A percentile compares a stretch with the other conserved stretches of the same genome.
Evolutionary conservation across 2,113 vertebrate genomes (phyloP).

Genomic region (Corvus cornix): DNA sequence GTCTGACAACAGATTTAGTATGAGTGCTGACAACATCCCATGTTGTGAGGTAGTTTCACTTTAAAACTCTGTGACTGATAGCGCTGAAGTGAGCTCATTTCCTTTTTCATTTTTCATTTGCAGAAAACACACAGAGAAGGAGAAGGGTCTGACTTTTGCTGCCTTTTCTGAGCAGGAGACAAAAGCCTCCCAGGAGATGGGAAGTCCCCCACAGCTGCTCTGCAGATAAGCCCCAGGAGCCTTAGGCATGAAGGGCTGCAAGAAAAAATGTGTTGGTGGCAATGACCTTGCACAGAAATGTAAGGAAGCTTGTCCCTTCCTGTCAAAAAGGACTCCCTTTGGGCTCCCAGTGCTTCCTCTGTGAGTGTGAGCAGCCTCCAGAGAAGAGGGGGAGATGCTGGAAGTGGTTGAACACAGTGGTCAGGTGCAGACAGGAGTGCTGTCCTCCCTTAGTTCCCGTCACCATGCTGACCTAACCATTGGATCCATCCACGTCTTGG

Average conservation of each 20-base stretch:
- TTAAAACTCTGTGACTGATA: not conserved
- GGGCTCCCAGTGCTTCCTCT: not conserved
- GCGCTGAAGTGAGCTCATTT: not conserved
- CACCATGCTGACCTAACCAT: not conserved
- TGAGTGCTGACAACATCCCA: not conserved
- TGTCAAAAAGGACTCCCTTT: not conserved
- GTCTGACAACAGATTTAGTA: not conserved
- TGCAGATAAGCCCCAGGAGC: not conserved
- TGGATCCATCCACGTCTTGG: not conserved
- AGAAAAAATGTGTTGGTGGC: not conserved
- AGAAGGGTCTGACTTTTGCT: not conserved
- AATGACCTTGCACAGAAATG: not conserved
- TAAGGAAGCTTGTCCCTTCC: not conserved
- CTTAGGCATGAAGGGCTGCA: not conserved
- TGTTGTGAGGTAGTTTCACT: not conserved
- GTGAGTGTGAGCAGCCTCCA: accelerated
- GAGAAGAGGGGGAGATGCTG: not conserved
- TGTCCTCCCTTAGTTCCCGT: not conserved
- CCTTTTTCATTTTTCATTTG: not conserved
- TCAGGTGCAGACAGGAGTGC: not conserved
- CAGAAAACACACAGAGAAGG: not conserved
- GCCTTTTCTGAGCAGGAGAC: not conserved
- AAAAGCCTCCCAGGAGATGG: not conserved
- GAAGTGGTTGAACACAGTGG: not conserved
- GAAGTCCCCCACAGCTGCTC: not conserved